Base-by-base conservation (phyloP, 2,888 invertebrate genomes). In the Tenthredo livida region DNA sequence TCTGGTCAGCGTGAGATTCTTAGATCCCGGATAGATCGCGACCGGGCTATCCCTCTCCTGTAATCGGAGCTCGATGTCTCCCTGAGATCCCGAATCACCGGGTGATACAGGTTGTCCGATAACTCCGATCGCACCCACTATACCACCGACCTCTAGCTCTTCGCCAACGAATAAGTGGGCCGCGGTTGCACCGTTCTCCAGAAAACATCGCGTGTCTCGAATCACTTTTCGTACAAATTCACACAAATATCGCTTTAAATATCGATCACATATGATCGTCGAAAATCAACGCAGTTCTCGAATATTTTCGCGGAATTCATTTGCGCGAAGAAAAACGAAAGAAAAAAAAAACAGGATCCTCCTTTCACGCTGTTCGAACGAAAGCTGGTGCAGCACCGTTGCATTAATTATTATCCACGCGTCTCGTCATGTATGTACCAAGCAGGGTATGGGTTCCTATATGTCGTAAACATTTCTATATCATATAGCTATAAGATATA, bases 151-250 rank as follows among this genome's bases (percentile, higher is more conserved):
- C 25, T 96, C 95, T 77, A 96, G 95, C 91, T 97, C 97, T 94
- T 98, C 98, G 92, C 97, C 96, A 89, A 98, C 97, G 93, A 98
- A 97, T 93, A 98, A 97, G 93, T 97, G 98, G 93, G 98, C 98
- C 80, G 98, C 97, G 0, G 98, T 97, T 73, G 97, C 97, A 58
- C 98, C 98, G 90, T 97, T 97, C 94, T 97, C 97, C 92, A 98
- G 94, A 93, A 97, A 98, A 92, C 98, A 98, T 91, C 98, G 95
- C 91, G 97, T 97, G 94, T 98, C 98, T 90, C 96, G 95, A 91
- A 96, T 95, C 88, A 95, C 97, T 97, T 94, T 97, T 94, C 7
- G 12, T 5, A 9, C 3, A 33, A 47, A 43, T 43, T 1, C 12
- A 12, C 2, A 43, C 1, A 43, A 0, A 43, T 43, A 12, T 12